These are phyloP conservation scores for Cheilosia vulpina DNA, from an alignment of 2,888 invertebrate genomes.

Conservation along the genomic window DNA sequence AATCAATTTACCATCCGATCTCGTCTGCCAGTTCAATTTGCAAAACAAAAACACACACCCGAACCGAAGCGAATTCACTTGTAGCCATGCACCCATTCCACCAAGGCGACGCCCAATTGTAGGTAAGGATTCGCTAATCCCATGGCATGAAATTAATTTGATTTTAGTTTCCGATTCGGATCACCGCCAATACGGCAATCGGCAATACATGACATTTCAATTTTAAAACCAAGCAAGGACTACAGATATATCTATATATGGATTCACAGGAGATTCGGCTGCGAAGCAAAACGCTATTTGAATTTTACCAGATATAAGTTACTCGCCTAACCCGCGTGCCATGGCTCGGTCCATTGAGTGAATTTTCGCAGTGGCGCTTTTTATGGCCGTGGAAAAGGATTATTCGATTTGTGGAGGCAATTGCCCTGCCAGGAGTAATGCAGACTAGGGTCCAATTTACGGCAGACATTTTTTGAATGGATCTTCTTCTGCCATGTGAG, in stretches of 20 bases:
- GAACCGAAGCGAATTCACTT: background rate
- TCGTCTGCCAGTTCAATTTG: background rate
- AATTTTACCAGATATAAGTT: slow-evolving; percentile 17
- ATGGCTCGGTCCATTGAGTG: slow-evolving; percentile 11
- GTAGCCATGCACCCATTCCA: background rate
- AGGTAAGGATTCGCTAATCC: slow-evolving; percentile 65
- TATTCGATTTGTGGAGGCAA: slow-evolving; percentile 61
- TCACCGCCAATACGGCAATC: slow-evolving; percentile 26
- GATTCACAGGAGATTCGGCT: slow-evolving; percentile 22
- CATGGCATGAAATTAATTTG: slow-evolving; percentile 70
- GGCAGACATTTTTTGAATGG: slow-evolving; percentile 55
- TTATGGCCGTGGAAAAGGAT: slow-evolving; percentile 66
- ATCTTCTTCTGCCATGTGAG: slow-evolving; percentile 63
- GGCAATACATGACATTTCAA: slow-evolving; percentile 56
- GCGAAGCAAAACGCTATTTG: slow-evolving; percentile 16
- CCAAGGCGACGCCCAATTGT: slow-evolving; percentile 6
- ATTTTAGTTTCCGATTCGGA: slow-evolving; percentile 65
- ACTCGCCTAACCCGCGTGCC: background rate
- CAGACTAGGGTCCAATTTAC: slow-evolving; percentile 54
- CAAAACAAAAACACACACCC: background rate
- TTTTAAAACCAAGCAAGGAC: slow-evolving; percentile 39
- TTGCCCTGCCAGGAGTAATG: slow-evolving; percentile 41
- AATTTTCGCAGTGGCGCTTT: slow-evolving; percentile 34
- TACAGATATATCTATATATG: background rate
- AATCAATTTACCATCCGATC: slow-evolving; percentile 44